Evolutionary conservation across 2,888 invertebrate species (phyloP), one percentile per base, ranked within the genome.

Genomic region (Eurois occulta): DNA sequence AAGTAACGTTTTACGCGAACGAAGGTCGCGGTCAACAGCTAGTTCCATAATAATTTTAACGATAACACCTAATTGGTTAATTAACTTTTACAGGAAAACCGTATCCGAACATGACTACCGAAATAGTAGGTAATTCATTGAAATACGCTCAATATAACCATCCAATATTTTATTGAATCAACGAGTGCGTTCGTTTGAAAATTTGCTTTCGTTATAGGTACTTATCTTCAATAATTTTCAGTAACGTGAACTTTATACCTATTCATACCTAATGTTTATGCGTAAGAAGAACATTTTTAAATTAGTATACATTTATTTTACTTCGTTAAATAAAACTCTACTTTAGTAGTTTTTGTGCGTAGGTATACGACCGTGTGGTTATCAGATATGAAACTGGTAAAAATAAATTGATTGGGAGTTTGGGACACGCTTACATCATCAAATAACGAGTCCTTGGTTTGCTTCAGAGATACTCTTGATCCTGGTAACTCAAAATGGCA

Each of bases 61-160:
- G n/a, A 48, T 67, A 71, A 70, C 62, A 70, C 66, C 66, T 66
- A 70, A 70, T 70, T 52, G 65, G 35, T 70, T 32, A 43, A 78
- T 69, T 46, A 48, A n/a, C 5, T 78, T 66, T 48, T 28, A 52
- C 48, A 41, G 48, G 35, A 24, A 60, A 80, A 70, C 38, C 78
- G 78, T 67, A 13, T 8, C 24, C 18, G 28, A 60, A 73, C 43
- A 41, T 64, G 18, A 18, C 43, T 32, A 65, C 35, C n/a, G 35
- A 65, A 80, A 48, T 43, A 28, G 41, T 79, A 43, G 2, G 24
- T 46, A 28, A 80, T 55, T 79, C 16, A 80, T 77, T 71, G 24
- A 80, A 78, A 71, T 65, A 11, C 66, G n/a, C 32, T 77, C 16
- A 69, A 46, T 69, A 55, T 32, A 46, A 38, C 52, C 41, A 46